A percentile compares a stretch with the other conserved stretches of the same genome.
These are phyloP conservation scores for Biston betularia DNA, from an alignment of 2,888 invertebrate genomes.

Conservation along the genomic window DNA sequence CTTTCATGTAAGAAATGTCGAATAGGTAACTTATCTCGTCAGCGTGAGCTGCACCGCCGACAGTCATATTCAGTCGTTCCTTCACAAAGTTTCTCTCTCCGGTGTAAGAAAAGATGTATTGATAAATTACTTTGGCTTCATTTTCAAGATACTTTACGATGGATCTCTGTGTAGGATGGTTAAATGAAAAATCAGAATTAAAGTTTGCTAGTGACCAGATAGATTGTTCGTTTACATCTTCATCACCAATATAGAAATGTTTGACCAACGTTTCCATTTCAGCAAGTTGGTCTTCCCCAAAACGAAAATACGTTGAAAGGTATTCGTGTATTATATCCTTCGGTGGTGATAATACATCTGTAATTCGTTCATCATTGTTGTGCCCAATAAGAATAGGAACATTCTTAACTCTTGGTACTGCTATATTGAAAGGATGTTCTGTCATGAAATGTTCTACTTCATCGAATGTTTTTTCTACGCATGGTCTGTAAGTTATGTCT, in stretches of 20 bases:
- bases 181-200: conserved; percentile 56
- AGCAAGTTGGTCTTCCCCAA: conserved; percentile 44
- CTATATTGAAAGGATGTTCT: conserved; percentile 52
- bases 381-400: conserved; percentile 55
- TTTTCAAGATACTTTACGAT: conserved; percentile 55
- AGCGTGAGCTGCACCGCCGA: conserved; percentile 55
- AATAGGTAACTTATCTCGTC: conserved; percentile 63
- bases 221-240: conserved; percentile 46
- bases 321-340: conserved; percentile 39
- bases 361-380: conserved; percentile 52
- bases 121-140: conserved; percentile 53
- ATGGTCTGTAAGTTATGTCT: conserved; percentile 49
- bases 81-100: conserved; percentile 63
- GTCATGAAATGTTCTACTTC: conserved; percentile 52
- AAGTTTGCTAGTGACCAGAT: conserved; percentile 52
- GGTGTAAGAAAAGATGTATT: conserved; percentile 63
- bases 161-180: conserved; percentile 52
- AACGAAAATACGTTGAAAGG: conserved; percentile 50
- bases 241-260: conserved; percentile 66
- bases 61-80: conserved; percentile 48
- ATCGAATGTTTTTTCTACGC: conserved; percentile 59
- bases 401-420: conserved; percentile 43
- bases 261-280: conserved; percentile 53
- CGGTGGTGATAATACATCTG: background rate
- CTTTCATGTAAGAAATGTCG: conserved; percentile 50